Evolutionary conservation across 1,140 invertebrate species (phyloP).

Genomic region (Monochamus saltuarius): DNA sequence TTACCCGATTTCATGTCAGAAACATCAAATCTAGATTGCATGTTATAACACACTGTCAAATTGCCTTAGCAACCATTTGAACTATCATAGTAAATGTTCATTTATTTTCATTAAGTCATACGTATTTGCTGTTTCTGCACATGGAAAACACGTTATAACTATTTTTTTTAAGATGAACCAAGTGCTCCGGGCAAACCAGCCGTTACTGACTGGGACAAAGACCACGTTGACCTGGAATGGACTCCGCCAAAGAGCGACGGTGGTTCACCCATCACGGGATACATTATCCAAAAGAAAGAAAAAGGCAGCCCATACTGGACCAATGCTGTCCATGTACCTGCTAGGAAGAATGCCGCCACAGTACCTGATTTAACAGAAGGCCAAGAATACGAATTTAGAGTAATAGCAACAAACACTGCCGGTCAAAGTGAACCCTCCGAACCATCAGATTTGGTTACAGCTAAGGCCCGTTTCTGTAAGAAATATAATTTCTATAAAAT

Average conservation of each 20-base stretch:
- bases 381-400: constrained; percentile 94
- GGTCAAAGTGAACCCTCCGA: constrained; percentile 95
- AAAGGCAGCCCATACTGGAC: constrained; percentile 88
- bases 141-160: not conserved
- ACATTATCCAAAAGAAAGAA: constrained; percentile 94
- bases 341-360: constrained; percentile 71
- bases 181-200: constrained; percentile 86
- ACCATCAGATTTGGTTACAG: constrained; percentile 84
- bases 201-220: constrained; percentile 89
- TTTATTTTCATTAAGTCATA: too few relatives aligned
- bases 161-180: constrained; percentile 72
- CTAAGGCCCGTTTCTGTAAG: constrained; percentile 80
- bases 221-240: constrained; percentile 91
- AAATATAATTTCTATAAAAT: constrained; percentile 1
- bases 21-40: too few relatives aligned
- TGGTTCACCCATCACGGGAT: constrained; percentile 89
- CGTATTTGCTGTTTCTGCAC: too few relatives aligned
- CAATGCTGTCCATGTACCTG: constrained; percentile 83
- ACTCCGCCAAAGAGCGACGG: constrained; percentile 82
- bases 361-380: constrained; percentile 90
- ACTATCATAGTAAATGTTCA: too few relatives aligned
- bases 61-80: too few relatives aligned
- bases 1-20: too few relatives aligned
- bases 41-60: too few relatives aligned
- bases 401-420: constrained; percentile 93